Base-by-base conservation (phyloP, 2,888 invertebrate genomes). In the Ectobius pallidus region DNA sequence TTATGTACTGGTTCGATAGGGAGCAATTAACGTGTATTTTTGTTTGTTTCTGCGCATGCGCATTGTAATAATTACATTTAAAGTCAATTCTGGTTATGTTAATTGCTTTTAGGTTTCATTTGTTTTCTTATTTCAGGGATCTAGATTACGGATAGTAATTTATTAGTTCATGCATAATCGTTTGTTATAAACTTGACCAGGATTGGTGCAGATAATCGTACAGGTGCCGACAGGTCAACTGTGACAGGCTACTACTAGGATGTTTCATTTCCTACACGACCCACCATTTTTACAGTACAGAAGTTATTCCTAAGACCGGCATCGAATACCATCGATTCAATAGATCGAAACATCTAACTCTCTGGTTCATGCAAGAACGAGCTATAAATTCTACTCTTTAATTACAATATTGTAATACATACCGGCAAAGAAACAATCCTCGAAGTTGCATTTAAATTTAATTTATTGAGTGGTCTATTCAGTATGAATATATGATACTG, bases 181-280 rank as follows among this genome's bases (percentile, higher is more conserved):
- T 65, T 65, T 46, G 65, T 46, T 65, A 27, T n/a, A 44, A 20
- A 46, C 16, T 14, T 65, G 27, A 46, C 27, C 65, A 27, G 46
- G 22, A 39, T 65, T 65, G 39, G 61, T 61, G 61, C 30, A 61
- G 61, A 46, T 46, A 46, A 46, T 46, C 46, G 46, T n/a, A n/a
- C 46, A 46, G 25, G 58, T 58, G 32, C 58, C 58, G 32, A 58
- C 30, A 58, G 25, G 58, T 46, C 46, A 46, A 18, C 4, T 14
- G 58, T 25, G 25, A 58, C 58, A 14, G 20, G 32, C 20, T 9
- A 34, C 34, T 11, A 34, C 34, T 7, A 34, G 7, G 34, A 34
- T 34, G 1, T 27, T 55, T 4, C 4, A 27, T 30, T 27, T 55
- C 55, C 55, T 55, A 27, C 11, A 55, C 27, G n/a, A n/a, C n/a